A percentile compares a stretch with the other conserved stretches of the same genome.
Evolutionary conservation across 2,797 vertebrate species (phyloP).

Genomic region (Pipistrellus pygmaeus): DNA sequence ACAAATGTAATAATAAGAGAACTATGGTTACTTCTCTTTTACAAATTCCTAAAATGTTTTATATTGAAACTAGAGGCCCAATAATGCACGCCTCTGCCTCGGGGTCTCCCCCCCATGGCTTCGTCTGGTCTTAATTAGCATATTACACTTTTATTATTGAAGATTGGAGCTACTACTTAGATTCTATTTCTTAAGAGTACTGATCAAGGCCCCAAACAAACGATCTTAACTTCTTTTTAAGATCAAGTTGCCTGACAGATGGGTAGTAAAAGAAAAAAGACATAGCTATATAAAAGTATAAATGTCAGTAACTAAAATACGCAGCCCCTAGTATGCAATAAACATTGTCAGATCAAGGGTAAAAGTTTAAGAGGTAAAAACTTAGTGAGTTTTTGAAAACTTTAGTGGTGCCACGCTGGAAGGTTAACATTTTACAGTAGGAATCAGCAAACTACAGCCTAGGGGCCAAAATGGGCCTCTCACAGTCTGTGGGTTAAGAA

Average conservation of each 20-base stretch:
- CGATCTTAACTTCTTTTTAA: constrained; percentile 34
- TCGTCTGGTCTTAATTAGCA: too few species aligned
- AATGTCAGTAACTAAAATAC: constrained; percentile 8
- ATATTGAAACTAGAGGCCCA: background rate
- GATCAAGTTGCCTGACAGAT: background rate
- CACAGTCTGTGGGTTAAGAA: background rate
- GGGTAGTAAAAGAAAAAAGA: background rate
- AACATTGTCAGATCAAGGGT: background rate
- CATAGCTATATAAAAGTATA: background rate
- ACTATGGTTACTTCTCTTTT: background rate
- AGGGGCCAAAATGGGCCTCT: background rate
- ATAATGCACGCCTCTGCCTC: too few species aligned
- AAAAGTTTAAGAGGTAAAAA: constrained; percentile 11
- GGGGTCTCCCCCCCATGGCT: too few species aligned
- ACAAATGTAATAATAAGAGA: background rate
- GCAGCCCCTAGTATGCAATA: background rate
- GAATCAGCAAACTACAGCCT: background rate
- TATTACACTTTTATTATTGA: too few species aligned
- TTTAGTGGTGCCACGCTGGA: background rate
- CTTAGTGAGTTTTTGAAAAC: background rate
- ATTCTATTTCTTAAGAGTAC: background rate
- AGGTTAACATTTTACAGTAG: background rate
- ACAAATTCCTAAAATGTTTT: constrained; percentile 29
- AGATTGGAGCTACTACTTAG: constrained; percentile 1
- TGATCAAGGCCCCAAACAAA: constrained; percentile 16